Evolutionary conservation across 2,113 vertebrate genomes (phyloP).

Genomic region (Polyodon spathula): DNA sequence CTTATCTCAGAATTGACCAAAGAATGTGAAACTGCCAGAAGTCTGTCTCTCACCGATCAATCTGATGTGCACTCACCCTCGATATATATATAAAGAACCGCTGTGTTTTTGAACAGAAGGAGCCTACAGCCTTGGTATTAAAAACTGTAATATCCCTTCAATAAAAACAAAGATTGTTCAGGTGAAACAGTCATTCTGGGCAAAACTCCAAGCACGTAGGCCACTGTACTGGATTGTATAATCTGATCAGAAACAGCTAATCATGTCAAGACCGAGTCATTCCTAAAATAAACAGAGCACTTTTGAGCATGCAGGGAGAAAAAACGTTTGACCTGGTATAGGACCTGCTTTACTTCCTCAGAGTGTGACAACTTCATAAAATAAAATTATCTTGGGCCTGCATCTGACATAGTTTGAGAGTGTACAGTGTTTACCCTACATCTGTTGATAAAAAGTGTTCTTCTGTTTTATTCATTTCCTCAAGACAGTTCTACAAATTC

Average conservation of each 20-base stretch:
- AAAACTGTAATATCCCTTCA: slow-evolving; percentile 15
- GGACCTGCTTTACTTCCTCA: too few species aligned
- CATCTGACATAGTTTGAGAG: too few species aligned
- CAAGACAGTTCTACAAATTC: too few species aligned
- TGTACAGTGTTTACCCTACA: too few species aligned
- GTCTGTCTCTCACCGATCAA: slow-evolving; percentile 26
- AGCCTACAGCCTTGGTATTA: slow-evolving; percentile 5
- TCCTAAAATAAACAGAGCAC: slow-evolving; percentile 4
- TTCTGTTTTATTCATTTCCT: too few species aligned
- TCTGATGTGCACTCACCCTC: slow-evolving; percentile 29
- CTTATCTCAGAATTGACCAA: slow-evolving; percentile 27
- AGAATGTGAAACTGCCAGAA: slow-evolving; percentile 25
- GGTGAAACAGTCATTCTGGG: not conserved
- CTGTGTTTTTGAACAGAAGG: slow-evolving; percentile 2
- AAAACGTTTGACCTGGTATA: too few species aligned
- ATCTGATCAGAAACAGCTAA: not conserved
- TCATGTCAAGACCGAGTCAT: not conserved
- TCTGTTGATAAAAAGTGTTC: too few species aligned
- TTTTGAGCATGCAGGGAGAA: slow-evolving; percentile 1
- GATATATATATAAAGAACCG: slow-evolving; percentile 10
- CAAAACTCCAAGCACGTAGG: slow-evolving; percentile 9
- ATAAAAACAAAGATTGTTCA: slow-evolving; percentile 10
- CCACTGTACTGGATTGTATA: slow-evolving; percentile 3
- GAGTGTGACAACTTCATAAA: too few species aligned
- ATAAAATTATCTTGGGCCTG: too few species aligned